Conservation (phyloP, 1,140 invertebrate genomes). For the Aleiodes sp. region DNA sequence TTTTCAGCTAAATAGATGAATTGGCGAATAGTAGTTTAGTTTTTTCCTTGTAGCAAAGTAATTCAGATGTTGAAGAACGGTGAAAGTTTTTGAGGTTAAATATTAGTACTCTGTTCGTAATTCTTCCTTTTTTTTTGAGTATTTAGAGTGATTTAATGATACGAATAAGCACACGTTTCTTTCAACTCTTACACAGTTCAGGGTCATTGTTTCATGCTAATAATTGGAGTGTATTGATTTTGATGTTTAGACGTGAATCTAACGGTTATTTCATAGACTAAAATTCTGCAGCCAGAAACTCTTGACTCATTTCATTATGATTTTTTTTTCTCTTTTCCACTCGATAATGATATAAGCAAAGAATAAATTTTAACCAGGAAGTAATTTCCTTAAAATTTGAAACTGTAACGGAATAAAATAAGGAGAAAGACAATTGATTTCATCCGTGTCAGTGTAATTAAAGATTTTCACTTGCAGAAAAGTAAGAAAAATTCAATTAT, state of each 20-base stretch:
- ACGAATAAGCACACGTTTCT: neutral
- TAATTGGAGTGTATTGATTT: neutral
- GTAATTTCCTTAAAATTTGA: conserved; percentile 13
- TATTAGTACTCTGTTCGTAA: neutral
- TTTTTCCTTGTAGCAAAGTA: too few species aligned
- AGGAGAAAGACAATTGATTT: conserved; percentile 12
- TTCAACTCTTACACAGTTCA: neutral
- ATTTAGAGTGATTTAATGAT: neutral
- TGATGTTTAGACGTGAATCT: neutral
- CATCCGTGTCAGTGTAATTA: neutral
- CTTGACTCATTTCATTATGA: neutral
- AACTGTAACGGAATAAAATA: neutral
- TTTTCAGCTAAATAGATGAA: too few species aligned
- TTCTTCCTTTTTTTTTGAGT: neutral
- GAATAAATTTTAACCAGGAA: conserved; percentile 9
- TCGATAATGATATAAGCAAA: neutral
- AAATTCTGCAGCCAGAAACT: neutral
- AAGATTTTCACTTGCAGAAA: neutral
- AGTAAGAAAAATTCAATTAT: neutral
- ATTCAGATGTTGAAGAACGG: neutral
- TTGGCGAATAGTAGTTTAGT: too few species aligned
- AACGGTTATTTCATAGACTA: neutral
- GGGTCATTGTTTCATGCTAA: neutral
- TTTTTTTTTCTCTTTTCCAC: neutral
- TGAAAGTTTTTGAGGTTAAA: neutral